Evolutionary conservation across 2,797 vertebrate genomes (phyloP), one percentile per base, ranked within the genome.

Genomic region (Melanitta fusca): DNA sequence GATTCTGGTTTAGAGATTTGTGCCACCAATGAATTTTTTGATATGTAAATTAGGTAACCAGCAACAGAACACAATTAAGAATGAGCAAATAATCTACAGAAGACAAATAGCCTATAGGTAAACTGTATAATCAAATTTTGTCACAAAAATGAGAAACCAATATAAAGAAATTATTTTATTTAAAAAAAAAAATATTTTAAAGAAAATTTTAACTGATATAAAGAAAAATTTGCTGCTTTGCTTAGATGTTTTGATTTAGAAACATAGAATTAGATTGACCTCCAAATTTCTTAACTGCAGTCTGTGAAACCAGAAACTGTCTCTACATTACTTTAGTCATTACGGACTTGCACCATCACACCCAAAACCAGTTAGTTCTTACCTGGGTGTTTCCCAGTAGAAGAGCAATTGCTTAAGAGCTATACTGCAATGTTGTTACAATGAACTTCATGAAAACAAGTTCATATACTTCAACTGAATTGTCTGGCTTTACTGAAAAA

Each of bases 41-140:
- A 68, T 32, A 61, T 65, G 45, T 41, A 94, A 93, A 89, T 94
- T 85, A 93, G 54, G 32, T n/a, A 88, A 71, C 43, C 68, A 80
- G 91, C 32, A 25, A 61, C 57, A 91, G 25, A 91, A 19, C 4
- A 85, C 36, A 74, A 61, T 64, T 86, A 89, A 80, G 43, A 87
- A 91, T 39, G 24, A 66, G 3, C 12, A 89, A 85, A 61, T 65
- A 61, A 56, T 17, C 58, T 54, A 38, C 10, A 4, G 36, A 65
- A 94, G 17, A 73, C 45, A 89, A 74, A 70, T 39, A 78, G 74
- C 8, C 13, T 45, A 41, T 4, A 43, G 10, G 18, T 85, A 58
- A 93, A 60, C 3, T 21, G 7, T n/a, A 61, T 49, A 64, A 68
- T 41, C 7, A 49, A 61, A 92, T 83, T 41, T 82, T 19, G 21